Evolutionary conservation across 2,113 vertebrate species (phyloP), one percentile per base, ranked within the genome.

Genomic region (Protomyctophum bolini): DNA sequence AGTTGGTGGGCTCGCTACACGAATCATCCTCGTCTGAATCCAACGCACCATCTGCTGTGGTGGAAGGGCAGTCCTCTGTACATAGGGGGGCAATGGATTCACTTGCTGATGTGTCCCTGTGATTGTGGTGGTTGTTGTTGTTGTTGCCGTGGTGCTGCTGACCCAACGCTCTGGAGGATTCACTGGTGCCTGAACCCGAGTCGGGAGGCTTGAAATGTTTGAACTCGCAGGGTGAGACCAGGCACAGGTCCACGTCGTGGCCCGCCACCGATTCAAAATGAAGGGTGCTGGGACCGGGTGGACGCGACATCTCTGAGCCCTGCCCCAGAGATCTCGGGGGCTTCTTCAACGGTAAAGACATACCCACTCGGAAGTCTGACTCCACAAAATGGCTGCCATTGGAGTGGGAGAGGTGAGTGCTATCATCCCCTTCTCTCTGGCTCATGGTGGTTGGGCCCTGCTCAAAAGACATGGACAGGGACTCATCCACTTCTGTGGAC

Each of bases 171-270:
- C 94, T 94, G 0, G 94, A 94, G 0, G 89, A 82, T n/a, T 95
- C 94, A 0, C 94, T 94, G 65, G 90, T 92, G 0, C 90, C 91
- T 0, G 94, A 95, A 48, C 58, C 9, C 0, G 77, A 86, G 68
- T 72, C 93, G 0, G 84, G 62, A 0, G 89, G 85, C 79, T 96
- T 98, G 75, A 94, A 94, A 72, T 99, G 97, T 77, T 97, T 94
- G 29, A 98, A 98, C 90, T 98, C 97, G 1, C 97, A 98, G 4
- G 97, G 97, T 0, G 97, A 99, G 75, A 99, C 97, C 69, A 99
- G 87, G 79, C 97, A 99, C 7, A 99, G 87, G 77, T 98, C 97
- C 68, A 99, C 97, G 0, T 98, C 97, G 0, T 98, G 96, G 0
- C 81, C 64, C 0, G 95, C 94, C 0, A 94, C 94, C 0, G 76